These are phyloP conservation scores for Chrysolina americana DNA, from an alignment of 2,888 invertebrate species.

Conservation along the genomic window DNA sequence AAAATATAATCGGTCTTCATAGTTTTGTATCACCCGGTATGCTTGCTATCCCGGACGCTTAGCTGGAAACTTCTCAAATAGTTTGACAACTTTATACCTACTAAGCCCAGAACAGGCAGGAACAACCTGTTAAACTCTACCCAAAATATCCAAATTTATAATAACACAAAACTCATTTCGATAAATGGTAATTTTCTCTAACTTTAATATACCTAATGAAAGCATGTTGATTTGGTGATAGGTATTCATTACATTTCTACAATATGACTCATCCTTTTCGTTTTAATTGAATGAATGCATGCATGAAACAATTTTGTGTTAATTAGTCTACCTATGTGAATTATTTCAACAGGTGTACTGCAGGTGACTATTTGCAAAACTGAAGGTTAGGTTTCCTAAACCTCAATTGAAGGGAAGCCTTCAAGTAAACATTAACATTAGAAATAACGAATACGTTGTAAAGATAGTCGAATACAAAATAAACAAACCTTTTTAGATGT, in stretches of 20 bases:
- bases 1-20: too few species aligned
- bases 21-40: too few species aligned
- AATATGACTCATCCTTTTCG: background rate
- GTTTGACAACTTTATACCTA: too few species aligned
- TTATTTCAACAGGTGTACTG: conserved; percentile 19
- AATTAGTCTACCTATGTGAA: background rate
- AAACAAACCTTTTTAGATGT: conserved; percentile 34
- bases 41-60: too few species aligned
- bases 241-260: conserved; percentile 1
- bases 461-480: background rate
- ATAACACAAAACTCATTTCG: too few species aligned
- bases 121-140: too few species aligned
- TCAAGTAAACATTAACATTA: background rate
- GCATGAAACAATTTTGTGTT: background rate
- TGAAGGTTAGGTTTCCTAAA: background rate
- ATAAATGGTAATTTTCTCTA: too few species aligned
- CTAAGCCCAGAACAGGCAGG: too few species aligned
- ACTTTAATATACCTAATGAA: background rate
- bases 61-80: too few species aligned
- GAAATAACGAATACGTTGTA: background rate
- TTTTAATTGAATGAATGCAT: background rate
- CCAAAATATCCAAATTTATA: too few species aligned
- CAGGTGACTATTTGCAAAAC: background rate
- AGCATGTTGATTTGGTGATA: conserved; percentile 1
- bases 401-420: background rate